phyloP scores from a whole-genome alignment of 1,140 invertebrate species.

The Drosophila sproati region DNA sequence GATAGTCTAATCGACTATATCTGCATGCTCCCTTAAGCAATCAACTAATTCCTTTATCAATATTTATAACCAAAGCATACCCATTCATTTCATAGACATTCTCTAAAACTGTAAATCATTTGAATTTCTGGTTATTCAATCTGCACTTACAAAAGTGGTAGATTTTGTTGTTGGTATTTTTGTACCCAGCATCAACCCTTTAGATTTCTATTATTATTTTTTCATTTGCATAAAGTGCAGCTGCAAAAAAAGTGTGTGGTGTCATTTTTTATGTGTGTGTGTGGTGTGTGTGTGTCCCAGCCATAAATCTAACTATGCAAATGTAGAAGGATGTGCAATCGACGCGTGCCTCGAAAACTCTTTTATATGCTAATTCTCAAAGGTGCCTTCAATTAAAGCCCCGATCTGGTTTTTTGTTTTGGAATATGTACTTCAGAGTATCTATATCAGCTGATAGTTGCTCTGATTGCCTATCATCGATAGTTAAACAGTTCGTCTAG shows the following conservation, averaged over 20 bases:
- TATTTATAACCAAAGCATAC: not conserved
- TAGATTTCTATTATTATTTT: constrained; percentile 26
- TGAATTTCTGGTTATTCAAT: constrained; percentile 23
- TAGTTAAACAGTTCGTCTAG: not conserved
- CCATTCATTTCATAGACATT: not conserved
- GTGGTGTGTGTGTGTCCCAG: constrained; percentile 15
- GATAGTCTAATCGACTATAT: too few relatives aligned
- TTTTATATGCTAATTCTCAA: constrained; percentile 49
- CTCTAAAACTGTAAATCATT: constrained; percentile 33
- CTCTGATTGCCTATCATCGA: not conserved
- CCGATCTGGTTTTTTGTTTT: constrained; percentile 9
- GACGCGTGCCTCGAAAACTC: constrained; percentile 47
- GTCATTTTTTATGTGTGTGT: constrained; percentile 35
- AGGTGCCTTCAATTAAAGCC: constrained; percentile 37
- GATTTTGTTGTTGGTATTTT: constrained; percentile 17
- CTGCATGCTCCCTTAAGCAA: not conserved
- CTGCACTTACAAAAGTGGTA: constrained; percentile 7
- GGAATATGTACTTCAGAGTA: constrained; percentile 5
- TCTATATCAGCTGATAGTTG: not conserved
- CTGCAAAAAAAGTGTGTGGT: constrained; percentile 54
- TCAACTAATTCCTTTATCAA: not conserved
- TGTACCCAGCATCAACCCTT: constrained; percentile 24
- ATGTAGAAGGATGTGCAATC: constrained; percentile 21
- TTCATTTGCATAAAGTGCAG: constrained; percentile 68
- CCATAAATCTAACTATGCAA: constrained; percentile 48